phyloP scores from a whole-genome alignment of 2,113 vertebrate species.

The Bolborhynchus lineola region DNA sequence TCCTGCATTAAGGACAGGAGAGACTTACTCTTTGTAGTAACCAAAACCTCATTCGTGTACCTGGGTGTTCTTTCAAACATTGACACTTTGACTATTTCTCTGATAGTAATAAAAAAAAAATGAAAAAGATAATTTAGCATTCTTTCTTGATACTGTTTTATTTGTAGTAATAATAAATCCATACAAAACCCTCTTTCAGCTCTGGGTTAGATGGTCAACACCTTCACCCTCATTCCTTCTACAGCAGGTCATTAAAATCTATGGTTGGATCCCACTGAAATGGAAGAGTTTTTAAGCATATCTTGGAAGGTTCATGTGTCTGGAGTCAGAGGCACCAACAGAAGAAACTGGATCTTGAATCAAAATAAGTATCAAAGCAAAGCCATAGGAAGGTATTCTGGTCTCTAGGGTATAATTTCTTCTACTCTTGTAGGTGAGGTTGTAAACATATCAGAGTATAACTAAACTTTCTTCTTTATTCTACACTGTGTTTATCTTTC shows the following conservation, averaged over 20 bases:
- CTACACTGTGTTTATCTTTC: not conserved
- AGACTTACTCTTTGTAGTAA: not conserved
- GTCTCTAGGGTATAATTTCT: not conserved
- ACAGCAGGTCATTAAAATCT: not conserved
- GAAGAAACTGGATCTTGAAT: not conserved
- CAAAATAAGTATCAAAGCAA: not conserved
- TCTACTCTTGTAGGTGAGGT: not conserved
- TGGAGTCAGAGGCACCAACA: not conserved
- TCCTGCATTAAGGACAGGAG: not conserved
- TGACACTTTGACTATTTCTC: not conserved
- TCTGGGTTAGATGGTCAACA: not conserved
- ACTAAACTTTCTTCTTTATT: not conserved
- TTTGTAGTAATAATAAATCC: not conserved
- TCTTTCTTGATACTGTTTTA: not conserved
- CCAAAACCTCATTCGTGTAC: not conserved
- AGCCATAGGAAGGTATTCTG: not conserved
- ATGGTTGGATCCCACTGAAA: not conserved
- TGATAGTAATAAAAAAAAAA: not conserved
- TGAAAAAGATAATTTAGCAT: not conserved
- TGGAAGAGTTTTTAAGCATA: not conserved
- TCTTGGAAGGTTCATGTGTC: not conserved
- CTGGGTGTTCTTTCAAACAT: not conserved
- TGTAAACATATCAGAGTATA: not conserved
- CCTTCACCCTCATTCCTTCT: not conserved
- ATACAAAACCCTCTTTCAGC: not conserved